These are phyloP conservation scores for Periparus ater DNA, from an alignment of 2,797 vertebrate genomes.

Conservation along the genomic window DNA sequence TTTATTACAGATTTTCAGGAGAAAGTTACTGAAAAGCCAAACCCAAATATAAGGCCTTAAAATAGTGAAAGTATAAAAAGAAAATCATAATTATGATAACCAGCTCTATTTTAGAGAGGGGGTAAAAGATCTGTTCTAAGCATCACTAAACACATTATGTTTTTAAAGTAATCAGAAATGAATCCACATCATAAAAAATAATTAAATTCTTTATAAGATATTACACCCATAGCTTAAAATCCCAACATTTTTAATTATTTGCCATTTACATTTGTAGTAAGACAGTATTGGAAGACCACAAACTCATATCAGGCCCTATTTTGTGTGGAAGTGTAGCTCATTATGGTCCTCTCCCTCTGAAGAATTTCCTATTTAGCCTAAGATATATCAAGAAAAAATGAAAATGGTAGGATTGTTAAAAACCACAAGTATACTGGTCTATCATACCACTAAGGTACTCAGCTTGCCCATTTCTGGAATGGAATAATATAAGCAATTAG, in stretches of 20 bases:
- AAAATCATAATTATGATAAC: background rate
- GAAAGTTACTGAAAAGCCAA: background rate
- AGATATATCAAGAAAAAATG: background rate
- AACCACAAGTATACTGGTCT: background rate
- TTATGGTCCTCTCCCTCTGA: background rate
- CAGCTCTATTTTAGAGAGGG: background rate
- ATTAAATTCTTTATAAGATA: background rate
- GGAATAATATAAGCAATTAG: background rate
- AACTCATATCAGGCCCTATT: background rate
- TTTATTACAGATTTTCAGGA: background rate
- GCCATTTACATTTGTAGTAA: background rate
- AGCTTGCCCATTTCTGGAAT: background rate
- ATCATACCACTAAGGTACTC: background rate
- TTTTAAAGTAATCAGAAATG: background rate
- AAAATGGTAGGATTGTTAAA: background rate
- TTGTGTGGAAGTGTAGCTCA: background rate
- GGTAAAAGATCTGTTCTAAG: background rate
- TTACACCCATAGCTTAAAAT: background rate
- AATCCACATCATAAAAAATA: background rate
- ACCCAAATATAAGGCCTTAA: background rate
- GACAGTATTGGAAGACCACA: background rate
- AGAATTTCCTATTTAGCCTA: background rate
- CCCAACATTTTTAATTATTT: background rate
- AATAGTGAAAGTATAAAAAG: background rate
- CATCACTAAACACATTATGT: background rate